These are phyloP conservation scores for Arrhamphus sclerolepis DNA, from an alignment of 2,797 vertebrate genomes.

Conservation along the genomic window DNA sequence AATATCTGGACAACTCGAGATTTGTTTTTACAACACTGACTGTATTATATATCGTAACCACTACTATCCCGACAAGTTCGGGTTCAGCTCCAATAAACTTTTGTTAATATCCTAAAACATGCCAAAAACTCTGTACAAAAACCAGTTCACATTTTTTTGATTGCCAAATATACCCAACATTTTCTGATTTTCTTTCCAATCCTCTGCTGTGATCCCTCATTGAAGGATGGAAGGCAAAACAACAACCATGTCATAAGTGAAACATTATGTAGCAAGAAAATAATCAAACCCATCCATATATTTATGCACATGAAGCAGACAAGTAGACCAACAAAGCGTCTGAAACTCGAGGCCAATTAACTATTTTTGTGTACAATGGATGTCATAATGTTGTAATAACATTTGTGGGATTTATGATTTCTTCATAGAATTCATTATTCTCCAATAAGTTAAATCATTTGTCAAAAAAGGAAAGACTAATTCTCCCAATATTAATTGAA, in stretches of 20 bases:
- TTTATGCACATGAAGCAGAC: slow-evolving; percentile 56
- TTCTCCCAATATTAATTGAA: slow-evolving; percentile 10
- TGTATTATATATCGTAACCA: not conserved
- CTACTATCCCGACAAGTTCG: not conserved
- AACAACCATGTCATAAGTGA: slow-evolving; percentile 42
- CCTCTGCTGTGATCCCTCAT: not conserved
- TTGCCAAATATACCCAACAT: slow-evolving; percentile 15
- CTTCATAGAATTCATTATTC: slow-evolving; percentile 42
- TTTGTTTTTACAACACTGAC: not conserved
- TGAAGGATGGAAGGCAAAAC: slow-evolving; percentile 38
- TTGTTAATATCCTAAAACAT: slow-evolving; percentile 18
- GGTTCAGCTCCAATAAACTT: slow-evolving; percentile 15
- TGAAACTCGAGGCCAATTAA: not conserved
- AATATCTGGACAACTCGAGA: slow-evolving; percentile 17
- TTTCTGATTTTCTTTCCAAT: not conserved
- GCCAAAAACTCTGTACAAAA: slow-evolving; percentile 3
- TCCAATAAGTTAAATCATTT: slow-evolving; percentile 35
- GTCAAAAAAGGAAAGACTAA: slow-evolving; percentile 21
- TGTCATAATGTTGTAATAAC: slow-evolving; percentile 22
- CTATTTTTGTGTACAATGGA: slow-evolving; percentile 8
- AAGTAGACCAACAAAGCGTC: not conserved
- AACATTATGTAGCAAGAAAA: slow-evolving; percentile 42
- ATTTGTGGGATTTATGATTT: slow-evolving; percentile 32
- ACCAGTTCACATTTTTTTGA: slow-evolving; percentile 8
- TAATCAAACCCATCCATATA: slow-evolving; percentile 36